These are phyloP conservation scores for Paramuricea clavata DNA, from an alignment of 92 coral and sea anemone species.

Conservation along the genomic window DNA sequence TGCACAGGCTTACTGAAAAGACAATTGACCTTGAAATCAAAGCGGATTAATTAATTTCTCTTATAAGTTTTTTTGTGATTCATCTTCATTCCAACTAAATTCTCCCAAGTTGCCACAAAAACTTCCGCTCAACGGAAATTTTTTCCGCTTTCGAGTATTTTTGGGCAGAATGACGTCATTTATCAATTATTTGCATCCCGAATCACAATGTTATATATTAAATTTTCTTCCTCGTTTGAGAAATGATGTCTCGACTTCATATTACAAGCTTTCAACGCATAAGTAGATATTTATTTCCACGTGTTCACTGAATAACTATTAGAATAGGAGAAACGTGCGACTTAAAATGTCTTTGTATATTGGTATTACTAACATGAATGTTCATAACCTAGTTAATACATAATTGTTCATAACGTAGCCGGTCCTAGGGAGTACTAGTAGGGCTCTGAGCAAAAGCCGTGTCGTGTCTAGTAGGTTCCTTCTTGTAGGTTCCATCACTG, in stretches of 20 bases:
- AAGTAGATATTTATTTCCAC: no score
- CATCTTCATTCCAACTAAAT: background rate
- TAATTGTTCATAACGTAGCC: no score
- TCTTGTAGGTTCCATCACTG: no score
- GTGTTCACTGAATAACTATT: no score
- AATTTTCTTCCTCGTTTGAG: conserved; percentile 3
- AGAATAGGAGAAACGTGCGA: background rate
- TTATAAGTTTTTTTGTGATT: background rate
- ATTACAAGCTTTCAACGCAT: background rate
- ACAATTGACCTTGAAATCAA: background rate
- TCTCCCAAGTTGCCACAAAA: conserved; percentile 9
- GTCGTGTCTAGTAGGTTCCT: no score
- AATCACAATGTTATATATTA: background rate
- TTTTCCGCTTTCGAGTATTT: conserved; percentile 24
- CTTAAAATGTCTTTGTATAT: no score
- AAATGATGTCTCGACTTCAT: background rate
- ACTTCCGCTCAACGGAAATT: conserved; percentile 20
- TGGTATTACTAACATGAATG: no score
- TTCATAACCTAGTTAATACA: no score
- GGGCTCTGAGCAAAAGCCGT: no score
- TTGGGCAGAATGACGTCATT: conserved; percentile 3
- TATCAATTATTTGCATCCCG: background rate
- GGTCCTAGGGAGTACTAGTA: no score
- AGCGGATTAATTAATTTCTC: background rate
- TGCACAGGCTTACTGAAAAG: no score